These are phyloP conservation scores for Harpalus rufipes DNA, from an alignment of 2,888 invertebrate species.

Conservation along the genomic window DNA sequence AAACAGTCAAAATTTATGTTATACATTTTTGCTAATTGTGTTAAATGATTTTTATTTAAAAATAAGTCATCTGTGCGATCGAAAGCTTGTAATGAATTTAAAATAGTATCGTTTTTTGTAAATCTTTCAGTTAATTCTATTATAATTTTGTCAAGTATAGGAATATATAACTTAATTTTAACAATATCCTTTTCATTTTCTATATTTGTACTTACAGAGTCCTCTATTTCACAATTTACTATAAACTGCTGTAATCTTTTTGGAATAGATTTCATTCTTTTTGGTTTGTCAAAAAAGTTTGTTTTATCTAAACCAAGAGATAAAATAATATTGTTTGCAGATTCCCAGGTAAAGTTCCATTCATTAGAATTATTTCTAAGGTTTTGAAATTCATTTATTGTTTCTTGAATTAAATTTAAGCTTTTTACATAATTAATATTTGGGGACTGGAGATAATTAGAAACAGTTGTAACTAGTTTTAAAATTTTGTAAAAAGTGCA, in stretches of 20 bases:
- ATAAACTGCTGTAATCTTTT: slow-evolving; percentile 21
- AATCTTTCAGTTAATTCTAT: too few species aligned
- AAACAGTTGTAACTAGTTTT: slow-evolving; percentile 55
- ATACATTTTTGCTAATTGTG: too few species aligned
- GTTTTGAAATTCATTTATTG: slow-evolving; percentile 44
- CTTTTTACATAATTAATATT: slow-evolving; percentile 46
- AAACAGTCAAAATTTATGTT: too few species aligned
- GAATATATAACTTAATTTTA: slow-evolving; percentile 39
- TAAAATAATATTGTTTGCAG: slow-evolving; percentile 47
- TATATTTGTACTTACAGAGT: slow-evolving; percentile 29
- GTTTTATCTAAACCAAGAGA: slow-evolving; percentile 52
- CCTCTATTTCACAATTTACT: too few species aligned
- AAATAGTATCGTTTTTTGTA: too few species aligned
- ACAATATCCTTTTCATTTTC: slow-evolving; percentile 37
- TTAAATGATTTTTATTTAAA: too few species aligned
- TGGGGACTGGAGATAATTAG: too few species aligned
- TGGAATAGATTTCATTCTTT: slow-evolving; percentile 51
- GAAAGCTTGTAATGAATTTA: too few species aligned
- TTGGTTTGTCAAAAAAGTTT: too few species aligned
- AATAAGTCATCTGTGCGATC: too few species aligned
- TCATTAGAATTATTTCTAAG: slow-evolving; percentile 35
- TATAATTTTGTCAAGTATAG: slow-evolving; percentile 18
- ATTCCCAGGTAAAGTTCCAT: slow-evolving; percentile 6
- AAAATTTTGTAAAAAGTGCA: slow-evolving; percentile 44
- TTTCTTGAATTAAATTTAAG: slow-evolving; percentile 53